Evolutionary conservation across 1,140 invertebrate genomes (phyloP).

Genomic region (Apis cerana): DNA sequence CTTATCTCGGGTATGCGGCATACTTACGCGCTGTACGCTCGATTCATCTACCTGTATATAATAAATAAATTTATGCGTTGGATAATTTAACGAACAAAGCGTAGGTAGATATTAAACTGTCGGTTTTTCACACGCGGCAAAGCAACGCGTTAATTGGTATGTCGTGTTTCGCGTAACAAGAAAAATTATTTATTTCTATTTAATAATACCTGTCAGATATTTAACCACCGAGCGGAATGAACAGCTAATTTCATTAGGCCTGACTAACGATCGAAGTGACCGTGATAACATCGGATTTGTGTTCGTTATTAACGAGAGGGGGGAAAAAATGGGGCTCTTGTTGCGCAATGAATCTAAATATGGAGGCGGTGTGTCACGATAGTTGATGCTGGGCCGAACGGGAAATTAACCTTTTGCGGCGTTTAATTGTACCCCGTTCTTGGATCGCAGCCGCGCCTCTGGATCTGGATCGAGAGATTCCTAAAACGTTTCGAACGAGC

Average conservation of each 20-base stretch:
- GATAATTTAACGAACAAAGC: background rate
- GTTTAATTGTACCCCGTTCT: background rate
- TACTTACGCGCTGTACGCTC: too few relatives aligned
- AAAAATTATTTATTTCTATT: background rate
- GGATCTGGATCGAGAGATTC: background rate
- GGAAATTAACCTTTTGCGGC: conserved; percentile 9
- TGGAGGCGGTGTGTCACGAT: background rate
- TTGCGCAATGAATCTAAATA: conserved; percentile 1
- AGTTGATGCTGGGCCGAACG: background rate
- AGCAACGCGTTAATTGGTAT: conserved; percentile 10
- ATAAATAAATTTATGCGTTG: too few relatives aligned
- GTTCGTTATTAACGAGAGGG: conserved; percentile 31
- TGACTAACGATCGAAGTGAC: background rate
- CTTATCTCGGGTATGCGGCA: too few relatives aligned
- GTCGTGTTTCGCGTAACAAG: background rate
- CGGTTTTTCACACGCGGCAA: background rate
- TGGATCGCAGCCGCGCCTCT: background rate
- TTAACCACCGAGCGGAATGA: conserved; percentile 3
- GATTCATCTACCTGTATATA: too few relatives aligned
- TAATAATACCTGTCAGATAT: conserved; percentile 2
- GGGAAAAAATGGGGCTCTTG: background rate
- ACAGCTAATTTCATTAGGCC: conserved; percentile 13
- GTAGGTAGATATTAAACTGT: background rate
- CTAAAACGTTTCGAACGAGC: background rate
- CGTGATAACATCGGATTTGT: background rate